Evolutionary conservation across 2,888 invertebrate species (phyloP).

Genomic region (Callyntrura guangdongensis): DNA sequence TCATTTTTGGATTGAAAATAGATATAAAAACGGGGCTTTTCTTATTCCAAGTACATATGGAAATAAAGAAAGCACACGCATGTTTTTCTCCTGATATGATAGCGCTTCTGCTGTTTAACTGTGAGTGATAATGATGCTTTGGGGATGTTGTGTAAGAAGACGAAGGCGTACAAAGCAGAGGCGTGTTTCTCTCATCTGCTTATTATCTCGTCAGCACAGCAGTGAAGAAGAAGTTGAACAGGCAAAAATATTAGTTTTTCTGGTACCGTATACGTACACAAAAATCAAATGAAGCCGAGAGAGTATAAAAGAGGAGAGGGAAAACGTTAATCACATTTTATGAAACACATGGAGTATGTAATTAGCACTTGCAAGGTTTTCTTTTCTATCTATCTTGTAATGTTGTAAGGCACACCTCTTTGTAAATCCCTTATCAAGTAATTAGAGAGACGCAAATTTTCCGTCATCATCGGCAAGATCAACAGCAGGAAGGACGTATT

Average conservation of each 20-base stretch:
- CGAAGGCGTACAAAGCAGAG: constrained; percentile 65
- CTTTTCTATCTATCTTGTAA: constrained; percentile 69
- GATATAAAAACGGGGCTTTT: constrained; percentile 10
- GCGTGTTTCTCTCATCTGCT: constrained; percentile 82
- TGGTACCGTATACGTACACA: neutral
- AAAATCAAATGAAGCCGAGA: neutral
- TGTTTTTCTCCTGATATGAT: neutral
- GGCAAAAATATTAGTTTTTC: constrained; percentile 16
- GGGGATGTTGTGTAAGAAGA: constrained; percentile 28
- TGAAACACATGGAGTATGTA: constrained; percentile 84
- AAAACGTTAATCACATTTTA: constrained; percentile 84
- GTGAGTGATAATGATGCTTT: constrained; percentile 7
- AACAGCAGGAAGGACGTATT: too few relatives aligned
- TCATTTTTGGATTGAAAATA: constrained; percentile 38
- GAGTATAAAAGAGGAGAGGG: constrained; percentile 38
- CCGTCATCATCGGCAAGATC: neutral
- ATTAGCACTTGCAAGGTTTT: constrained; percentile 83
- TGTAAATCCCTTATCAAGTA: constrained; percentile 83
- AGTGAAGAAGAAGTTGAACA: neutral
- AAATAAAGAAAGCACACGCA: constrained; percentile 20
- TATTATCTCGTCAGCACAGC: constrained; percentile 84
- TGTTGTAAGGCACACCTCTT: constrained; percentile 81
- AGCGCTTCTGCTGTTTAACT: constrained; percentile 26
- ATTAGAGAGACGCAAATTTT: constrained; percentile 79
- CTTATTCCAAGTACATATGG: neutral